Conservation (phyloP, 2,888 invertebrate species). For the Dryomyza anilis region DNA sequence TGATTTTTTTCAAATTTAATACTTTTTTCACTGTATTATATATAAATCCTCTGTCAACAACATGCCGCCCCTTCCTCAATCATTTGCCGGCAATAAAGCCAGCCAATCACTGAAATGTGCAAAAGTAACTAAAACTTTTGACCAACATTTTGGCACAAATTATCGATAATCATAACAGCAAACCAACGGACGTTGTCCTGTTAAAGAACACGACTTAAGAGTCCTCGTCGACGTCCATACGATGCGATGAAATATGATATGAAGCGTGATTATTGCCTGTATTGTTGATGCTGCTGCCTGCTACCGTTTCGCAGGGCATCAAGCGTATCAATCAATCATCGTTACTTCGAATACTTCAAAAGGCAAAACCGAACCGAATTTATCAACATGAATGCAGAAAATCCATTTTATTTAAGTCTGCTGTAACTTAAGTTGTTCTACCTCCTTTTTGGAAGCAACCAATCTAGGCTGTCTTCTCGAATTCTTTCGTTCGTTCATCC, state of each 20-base stretch:
- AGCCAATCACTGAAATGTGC: not conserved
- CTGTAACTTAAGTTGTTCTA: too few species aligned
- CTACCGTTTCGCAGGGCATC: not conserved
- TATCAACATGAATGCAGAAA: too few species aligned
- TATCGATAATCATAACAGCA: not conserved
- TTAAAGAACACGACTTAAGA: not conserved
- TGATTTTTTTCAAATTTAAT: not conserved
- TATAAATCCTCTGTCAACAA: not conserved
- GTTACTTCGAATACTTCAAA: not conserved
- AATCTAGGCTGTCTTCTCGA: not conserved
- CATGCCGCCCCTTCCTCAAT: slow-evolving; percentile 3
- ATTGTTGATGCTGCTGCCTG: not conserved
- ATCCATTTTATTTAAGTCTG: too few species aligned
- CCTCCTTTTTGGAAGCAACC: too few species aligned
- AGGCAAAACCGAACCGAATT: not conserved
- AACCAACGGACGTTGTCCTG: not conserved
- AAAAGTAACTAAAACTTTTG: not conserved
- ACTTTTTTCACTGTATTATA: not conserved
- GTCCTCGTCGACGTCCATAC: not conserved
- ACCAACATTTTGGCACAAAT: not conserved
- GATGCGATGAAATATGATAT: slow-evolving; percentile 3
- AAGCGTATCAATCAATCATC: slow-evolving; percentile 14
- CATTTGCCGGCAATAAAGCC: not conserved
- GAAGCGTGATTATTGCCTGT: not conserved
- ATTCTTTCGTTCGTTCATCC: not conserved